Conservation (phyloP, 2,113 vertebrate species). For the Heterocephalus glaber region DNA sequence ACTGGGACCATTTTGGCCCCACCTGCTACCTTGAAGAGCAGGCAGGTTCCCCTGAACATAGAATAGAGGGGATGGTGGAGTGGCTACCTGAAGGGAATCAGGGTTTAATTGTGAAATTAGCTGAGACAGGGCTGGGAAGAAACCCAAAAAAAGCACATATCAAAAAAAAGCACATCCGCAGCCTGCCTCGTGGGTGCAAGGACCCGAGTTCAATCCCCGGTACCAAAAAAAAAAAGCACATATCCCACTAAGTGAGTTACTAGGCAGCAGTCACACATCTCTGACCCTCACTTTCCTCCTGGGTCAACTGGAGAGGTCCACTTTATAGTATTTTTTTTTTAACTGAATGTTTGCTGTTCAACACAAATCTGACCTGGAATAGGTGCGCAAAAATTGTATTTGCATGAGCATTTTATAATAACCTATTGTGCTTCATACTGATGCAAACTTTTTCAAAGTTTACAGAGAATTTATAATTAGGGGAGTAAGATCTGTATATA, state of each 20-base stretch:
- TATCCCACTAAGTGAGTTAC: no score
- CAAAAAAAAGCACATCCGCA: not conserved
- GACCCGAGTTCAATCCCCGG: no score
- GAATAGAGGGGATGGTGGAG: no score
- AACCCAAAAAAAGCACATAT: not conserved
- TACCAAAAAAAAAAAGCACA: not conserved
- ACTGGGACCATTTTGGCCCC: not conserved
- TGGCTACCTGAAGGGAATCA: not conserved
- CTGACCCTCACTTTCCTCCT: not conserved
- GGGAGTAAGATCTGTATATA: not conserved
- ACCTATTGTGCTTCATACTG: not conserved
- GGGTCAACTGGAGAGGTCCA: not conserved
- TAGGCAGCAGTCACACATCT: not conserved
- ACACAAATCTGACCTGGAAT: not conserved
- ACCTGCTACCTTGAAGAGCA: not conserved
- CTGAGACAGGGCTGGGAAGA: not conserved
- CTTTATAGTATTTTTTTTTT: not conserved
- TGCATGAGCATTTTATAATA: not conserved
- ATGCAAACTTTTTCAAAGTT: not conserved
- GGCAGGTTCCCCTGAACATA: not conserved
- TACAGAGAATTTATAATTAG: not conserved
- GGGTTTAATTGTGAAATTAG: not conserved
- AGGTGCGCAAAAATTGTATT: not conserved
- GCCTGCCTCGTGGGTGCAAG: no score
- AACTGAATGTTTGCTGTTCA: not conserved